These are phyloP conservation scores for Norana najaformis DNA, from an alignment of 2,888 invertebrate species.

Conservation along the genomic window DNA sequence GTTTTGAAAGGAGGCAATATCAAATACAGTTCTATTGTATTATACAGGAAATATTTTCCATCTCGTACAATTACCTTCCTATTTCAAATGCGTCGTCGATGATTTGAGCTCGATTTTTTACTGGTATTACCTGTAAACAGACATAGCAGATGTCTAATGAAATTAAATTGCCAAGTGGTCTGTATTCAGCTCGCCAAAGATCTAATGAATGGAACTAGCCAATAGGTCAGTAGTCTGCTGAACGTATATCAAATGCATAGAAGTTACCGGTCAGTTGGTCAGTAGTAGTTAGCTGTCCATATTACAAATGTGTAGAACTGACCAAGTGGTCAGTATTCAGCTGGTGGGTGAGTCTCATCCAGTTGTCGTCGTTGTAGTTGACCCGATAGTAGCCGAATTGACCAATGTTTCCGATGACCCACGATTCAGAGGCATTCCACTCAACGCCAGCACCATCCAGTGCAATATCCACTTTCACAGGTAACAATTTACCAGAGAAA, in stretches of 20 bases:
- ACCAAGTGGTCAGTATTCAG: slow-evolving; percentile 66
- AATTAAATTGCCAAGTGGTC: neutral
- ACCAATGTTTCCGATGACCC: slow-evolving; percentile 57
- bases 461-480: neutral
- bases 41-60: neutral
- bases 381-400: slow-evolving; percentile 63
- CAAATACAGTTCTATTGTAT: too few species aligned
- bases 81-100: slow-evolving; percentile 43
- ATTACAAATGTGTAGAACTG: slow-evolving; percentile 32
- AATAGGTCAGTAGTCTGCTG: too few species aligned
- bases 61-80: slow-evolving; percentile 37
- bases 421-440: slow-evolving; percentile 35
- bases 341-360: slow-evolving; percentile 60
- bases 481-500: too few species aligned
- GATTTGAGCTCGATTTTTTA: slow-evolving; percentile 43
- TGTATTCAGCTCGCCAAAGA: neutral
- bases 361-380: slow-evolving; percentile 61
- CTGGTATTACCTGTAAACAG: slow-evolving; percentile 38
- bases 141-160: neutral
- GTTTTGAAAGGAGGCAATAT: too few species aligned
- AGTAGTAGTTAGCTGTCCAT: neutral
- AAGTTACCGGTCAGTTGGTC: too few species aligned
- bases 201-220: too few species aligned
- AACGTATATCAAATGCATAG: too few species aligned
- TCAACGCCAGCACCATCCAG: neutral